Base-by-base conservation (phyloP, 2,113 vertebrate species). In the Otocyon megalotis region DNA sequence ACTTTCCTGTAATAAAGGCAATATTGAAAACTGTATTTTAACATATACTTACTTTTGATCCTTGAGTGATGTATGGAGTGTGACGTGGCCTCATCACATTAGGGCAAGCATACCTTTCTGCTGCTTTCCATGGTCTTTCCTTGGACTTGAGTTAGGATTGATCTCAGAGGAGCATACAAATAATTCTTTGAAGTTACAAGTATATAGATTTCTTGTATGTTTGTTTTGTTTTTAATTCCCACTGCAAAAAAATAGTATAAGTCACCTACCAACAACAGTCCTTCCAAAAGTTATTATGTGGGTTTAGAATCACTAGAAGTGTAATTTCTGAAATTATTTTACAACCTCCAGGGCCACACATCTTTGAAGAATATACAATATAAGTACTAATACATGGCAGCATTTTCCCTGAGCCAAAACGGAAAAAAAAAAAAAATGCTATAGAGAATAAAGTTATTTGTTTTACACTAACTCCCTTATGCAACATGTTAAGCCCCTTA, bases 281-380 rank as follows among this genome's bases (percentile, higher is more conserved):
- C 67, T 90, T 95, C 86, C 48, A 62, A 76, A 98, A 93, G 48
- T 91, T 96, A 80, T 74, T 94, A 60, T 30, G 14, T 83, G n/a
- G 65, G 85, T 94, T 97, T 95, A 92, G 88, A 97, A 76, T 53
- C 13, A 53, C 79, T 56, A 84, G n/a, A 37, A 63, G 62, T 91
- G 37, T 67, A 60, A 81, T 95, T 82, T 85, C 37, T 86, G 60
- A 96, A 93, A 95, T 94, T 82, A 93, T 88, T 96, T 93, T 96
- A 95, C 79, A 93, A 88, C 60, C 58, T 90, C 28, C 1, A 95
- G 71, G 71, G 60, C 37, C 65, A 86, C 26, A 65, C 32, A 60
- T 88, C 30, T 97, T 97, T 90, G 81, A 77, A 95, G 53, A 92
- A 71, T 82, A 86, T 86, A 82, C 10, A 93, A 8, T 90, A 17